Evolutionary conservation across 1,140 invertebrate genomes (phyloP), one percentile per base, ranked within the genome.

Genomic region (Trachelipus rathkii): DNA sequence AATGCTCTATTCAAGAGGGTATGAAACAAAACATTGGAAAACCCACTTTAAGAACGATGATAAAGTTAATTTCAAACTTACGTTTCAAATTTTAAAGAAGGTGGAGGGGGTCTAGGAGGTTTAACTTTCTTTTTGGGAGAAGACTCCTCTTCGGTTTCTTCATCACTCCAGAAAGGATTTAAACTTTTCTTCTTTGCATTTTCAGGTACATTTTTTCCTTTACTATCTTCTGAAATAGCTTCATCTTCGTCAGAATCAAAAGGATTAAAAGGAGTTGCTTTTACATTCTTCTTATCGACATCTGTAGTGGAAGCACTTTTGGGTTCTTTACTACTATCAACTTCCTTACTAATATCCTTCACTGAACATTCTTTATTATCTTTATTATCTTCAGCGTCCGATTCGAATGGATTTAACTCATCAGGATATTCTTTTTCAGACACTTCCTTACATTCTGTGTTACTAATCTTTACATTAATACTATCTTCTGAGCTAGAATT

Each of bases 101-200:
- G 81, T 5, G 81, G 81, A 45, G 81, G 81, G 19, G 81, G 81
- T 69, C 81, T 73, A 11, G 81, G 81, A 70, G 81, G 81, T 45
- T 80, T 82, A 5, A 77, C 74, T 69, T 76, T 78, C 44, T 33
- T 13, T 46, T 78, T 78, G 23, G 60, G 72, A 19, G 71, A 46
- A 7, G 69, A 74, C 24, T 72, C 69, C 43, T 67, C 45, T 19
- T 87, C 87, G 45, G 88, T 88, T 75, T 91, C 89, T 10, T 87
- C 88, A 82, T 90, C 89, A 76, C 89, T 91, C 87, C 88, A 89
- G 83, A 92, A 92, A 0, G 91, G 91, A 86, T 92, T 91, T 0
- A 89, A 82, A 82, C 83, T 88, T 46, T 76, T 44, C 44, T 50
- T 70, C n/a, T 13, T 50, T n/a, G 43, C 21, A 44, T 69, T 71